Evolutionary conservation across 2,888 invertebrate genomes (phyloP), one percentile per base, ranked within the genome.

Genomic region (Phasia obesa): DNA sequence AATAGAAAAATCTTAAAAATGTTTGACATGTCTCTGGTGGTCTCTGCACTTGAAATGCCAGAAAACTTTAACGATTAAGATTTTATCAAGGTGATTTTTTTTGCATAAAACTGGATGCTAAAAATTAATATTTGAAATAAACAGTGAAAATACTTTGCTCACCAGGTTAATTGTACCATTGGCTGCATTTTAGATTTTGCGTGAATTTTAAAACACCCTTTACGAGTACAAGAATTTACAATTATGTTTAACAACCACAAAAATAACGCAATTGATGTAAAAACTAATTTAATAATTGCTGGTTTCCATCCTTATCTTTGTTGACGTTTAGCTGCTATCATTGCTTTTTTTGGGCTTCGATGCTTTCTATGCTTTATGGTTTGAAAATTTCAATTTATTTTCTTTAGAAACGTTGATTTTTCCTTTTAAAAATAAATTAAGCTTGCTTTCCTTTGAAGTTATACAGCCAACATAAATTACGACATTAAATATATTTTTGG

Each of bases 261-360:
- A 69, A 75, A 57, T 65, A 74, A 59, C 51, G 65, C 44, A 76
- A 71, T 71, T 76, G 35, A 71, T 53, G 64, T 59, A 51, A 44
- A 76, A 76, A 65, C 70, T 81, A 81, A 76, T 81, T 81, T 38
- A 76, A 76, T 76, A 81, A 65, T 53, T 64, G 49, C 27, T 70
- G 51, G 44, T 59, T 71, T 76, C 71, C 35, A 23, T 75, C 21
- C 57, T 19, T 11, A 51, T 65, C 25, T 35, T 59, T 31, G 19
- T 47, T 35, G 21, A 35, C 11, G 19, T 15, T n/a, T 13, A 17
- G 3, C 13, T 57, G 38, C 9, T 25, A 31, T 13, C 19, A 6
- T 3, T 27, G 15, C 4, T 55, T 57, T 19, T 31, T 0, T 21
- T 23, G 6, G 27, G 21, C n/a, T 62, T 47, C 49, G 44, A 6